A percentile compares a stretch with the other conserved stretches of the same genome.
Evolutionary conservation across 1,140 invertebrate species (phyloP).

Genomic region (Tribolium castaneum): DNA sequence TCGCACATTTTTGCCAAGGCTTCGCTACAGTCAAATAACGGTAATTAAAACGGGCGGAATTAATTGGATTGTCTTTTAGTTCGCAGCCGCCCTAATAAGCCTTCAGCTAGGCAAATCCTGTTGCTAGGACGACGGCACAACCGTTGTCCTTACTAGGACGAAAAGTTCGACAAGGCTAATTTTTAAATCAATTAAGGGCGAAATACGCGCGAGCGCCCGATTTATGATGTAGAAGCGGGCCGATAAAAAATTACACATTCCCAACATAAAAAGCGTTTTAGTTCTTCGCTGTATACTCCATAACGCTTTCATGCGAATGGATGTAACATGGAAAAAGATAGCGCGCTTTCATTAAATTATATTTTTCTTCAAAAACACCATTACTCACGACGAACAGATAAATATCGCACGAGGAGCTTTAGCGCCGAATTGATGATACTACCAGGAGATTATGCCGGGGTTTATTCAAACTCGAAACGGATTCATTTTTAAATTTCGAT

Average conservation of each 20-base stretch:
- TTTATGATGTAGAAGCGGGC: background rate
- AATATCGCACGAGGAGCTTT: constrained; percentile 1
- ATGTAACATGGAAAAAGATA: constrained; percentile 18
- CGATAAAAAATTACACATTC: constrained; percentile 28
- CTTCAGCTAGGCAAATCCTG: constrained; percentile 23
- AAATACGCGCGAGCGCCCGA: background rate
- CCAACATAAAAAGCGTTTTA: constrained; percentile 10
- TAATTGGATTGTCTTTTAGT: constrained; percentile 36
- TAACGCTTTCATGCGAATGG: constrained; percentile 17
- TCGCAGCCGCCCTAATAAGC: constrained; percentile 18
- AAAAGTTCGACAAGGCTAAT: constrained; percentile 14
- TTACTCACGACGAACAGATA: constrained; percentile 4
- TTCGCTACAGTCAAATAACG: constrained; percentile 61
- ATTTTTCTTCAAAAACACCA: constrained; percentile 20
- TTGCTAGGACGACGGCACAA: constrained; percentile 38
- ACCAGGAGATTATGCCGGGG: background rate
- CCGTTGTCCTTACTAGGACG: constrained; percentile 14
- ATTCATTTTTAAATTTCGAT: constrained; percentile 16
- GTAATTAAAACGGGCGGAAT: constrained; percentile 28
- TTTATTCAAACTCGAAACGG: background rate
- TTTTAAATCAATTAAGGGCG: constrained; percentile 11
- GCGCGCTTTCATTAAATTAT: constrained; percentile 25
- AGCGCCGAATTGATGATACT: constrained; percentile 10
- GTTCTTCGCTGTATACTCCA: background rate
- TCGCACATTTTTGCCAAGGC: constrained; percentile 70